Evolutionary conservation across 30 jellyfish, hydroid and myxozoan genomes (phyloP).

Genomic region (Hydractinia echinata): DNA sequence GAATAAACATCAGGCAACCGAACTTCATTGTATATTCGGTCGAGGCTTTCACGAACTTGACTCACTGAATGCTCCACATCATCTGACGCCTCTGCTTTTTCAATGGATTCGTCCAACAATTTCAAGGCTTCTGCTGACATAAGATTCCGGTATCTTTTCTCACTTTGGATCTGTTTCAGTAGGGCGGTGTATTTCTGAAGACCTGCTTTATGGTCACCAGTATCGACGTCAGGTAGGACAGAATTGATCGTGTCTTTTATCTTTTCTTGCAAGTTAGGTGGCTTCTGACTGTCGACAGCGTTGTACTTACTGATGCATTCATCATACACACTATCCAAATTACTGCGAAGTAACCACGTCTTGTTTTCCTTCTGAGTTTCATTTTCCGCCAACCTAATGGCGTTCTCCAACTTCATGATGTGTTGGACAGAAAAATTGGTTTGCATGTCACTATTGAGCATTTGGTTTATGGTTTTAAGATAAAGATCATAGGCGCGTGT

Average conservation of each 20-base stretch:
- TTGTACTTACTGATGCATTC: neutral
- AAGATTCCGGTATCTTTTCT: neutral
- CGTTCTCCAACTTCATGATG: neutral
- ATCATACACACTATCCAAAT: slow-evolving; percentile 13
- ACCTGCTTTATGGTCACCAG: slow-evolving; percentile 1
- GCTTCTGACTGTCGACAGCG: neutral
- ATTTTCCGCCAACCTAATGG: neutral
- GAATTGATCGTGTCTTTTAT: slow-evolving; percentile 13
- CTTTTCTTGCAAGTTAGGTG: neutral
- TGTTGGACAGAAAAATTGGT: neutral
- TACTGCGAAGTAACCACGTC: slow-evolving; percentile 7
- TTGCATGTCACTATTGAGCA: slow-evolving; percentile 1
- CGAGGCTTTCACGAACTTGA: slow-evolving; percentile 19
- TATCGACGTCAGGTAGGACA: neutral
- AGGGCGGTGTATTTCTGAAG: neutral
- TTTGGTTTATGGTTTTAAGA: neutral
- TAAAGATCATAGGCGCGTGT: neutral
- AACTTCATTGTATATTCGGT: slow-evolving; percentile 18
- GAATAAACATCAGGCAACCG: slow-evolving; percentile 23
- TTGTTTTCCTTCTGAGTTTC: neutral
- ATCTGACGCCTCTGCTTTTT: slow-evolving; percentile 12
- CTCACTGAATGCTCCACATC: neutral
- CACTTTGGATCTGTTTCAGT: slow-evolving; percentile 6
- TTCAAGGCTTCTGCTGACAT: slow-evolving; percentile 15
- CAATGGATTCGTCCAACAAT: slow-evolving; percentile 5